Conservation (phyloP, 2,888 invertebrate genomes). For the Patella ulyssiponensis region DNA sequence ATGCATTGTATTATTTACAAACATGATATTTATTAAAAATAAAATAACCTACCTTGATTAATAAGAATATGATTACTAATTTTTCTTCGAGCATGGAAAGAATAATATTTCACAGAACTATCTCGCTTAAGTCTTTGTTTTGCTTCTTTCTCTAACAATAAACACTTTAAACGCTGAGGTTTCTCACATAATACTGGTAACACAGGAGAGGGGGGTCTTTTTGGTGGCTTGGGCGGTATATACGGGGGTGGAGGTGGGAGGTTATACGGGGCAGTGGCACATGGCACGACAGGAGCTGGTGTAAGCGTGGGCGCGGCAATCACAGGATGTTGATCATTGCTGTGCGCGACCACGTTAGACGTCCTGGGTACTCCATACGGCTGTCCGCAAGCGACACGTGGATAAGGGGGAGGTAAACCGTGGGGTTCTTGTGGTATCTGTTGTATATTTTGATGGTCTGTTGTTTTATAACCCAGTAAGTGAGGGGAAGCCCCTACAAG, state of each 20-base stretch:
- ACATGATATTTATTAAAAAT: too few species aligned
- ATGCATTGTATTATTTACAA: too few species aligned
- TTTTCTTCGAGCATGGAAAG: slow-evolving; percentile 52
- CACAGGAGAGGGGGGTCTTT: slow-evolving; percentile 18
- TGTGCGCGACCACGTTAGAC: slow-evolving; percentile 10
- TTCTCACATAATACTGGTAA: slow-evolving; percentile 49
- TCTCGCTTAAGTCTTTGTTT: slow-evolving; percentile 62
- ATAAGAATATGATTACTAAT: slow-evolving; percentile 54
- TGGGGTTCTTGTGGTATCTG: slow-evolving; percentile 23
- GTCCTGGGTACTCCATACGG: slow-evolving; percentile 19
- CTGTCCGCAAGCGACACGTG: slow-evolving; percentile 26
- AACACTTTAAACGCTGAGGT: slow-evolving; percentile 52
- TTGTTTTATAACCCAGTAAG: slow-evolving; percentile 23
- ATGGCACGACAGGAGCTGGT: slow-evolving; percentile 6
- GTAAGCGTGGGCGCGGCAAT: neutral
- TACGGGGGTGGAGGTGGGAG: slow-evolving; percentile 25
- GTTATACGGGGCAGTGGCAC: neutral
- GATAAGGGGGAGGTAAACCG: slow-evolving; percentile 35
- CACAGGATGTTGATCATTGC: slow-evolving; percentile 6
- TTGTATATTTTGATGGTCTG: slow-evolving; percentile 17
- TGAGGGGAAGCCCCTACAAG: slow-evolving; percentile 24
- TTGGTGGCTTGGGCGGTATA: slow-evolving; percentile 23
- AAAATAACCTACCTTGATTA: slow-evolving; percentile 50
- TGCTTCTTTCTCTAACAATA: slow-evolving; percentile 59
- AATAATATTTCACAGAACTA: slow-evolving; percentile 58